These are phyloP conservation scores for Malurus melanocephalus DNA, from an alignment of 2,113 vertebrate genomes.

Conservation along the genomic window DNA sequence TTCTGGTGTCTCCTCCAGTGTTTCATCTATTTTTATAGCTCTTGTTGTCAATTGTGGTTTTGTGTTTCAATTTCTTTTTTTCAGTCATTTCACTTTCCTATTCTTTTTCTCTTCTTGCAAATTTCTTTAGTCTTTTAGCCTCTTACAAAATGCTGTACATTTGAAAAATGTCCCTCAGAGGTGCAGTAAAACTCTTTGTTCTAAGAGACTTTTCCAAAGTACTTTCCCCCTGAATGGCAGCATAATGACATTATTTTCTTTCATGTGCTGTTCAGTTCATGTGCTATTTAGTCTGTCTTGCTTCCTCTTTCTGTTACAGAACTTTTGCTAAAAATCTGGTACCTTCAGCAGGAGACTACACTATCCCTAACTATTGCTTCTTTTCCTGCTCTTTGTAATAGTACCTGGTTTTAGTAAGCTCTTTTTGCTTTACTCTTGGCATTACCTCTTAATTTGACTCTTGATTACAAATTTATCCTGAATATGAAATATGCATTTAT, in stretches of 20 bases:
- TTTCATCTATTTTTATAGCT: neutral
- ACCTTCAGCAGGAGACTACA: neutral
- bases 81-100: neutral
- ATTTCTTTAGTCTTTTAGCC: neutral
- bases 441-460: neutral
- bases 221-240: neutral
- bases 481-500: neutral
- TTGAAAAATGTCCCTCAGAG: no score
- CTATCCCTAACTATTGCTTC: neutral
- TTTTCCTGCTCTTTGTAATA: neutral
- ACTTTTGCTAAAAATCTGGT: neutral
- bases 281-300: neutral
- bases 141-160: neutral
- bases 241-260: neutral
- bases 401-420: neutral
- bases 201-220: neutral
- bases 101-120: neutral
- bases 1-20: neutral
- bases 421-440: neutral
- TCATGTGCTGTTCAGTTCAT: neutral
- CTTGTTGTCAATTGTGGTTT: neutral
- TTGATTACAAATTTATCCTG: neutral
- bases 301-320: neutral
- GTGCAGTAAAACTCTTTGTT: neutral
- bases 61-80: neutral